Base-by-base conservation (phyloP, 2,797 vertebrate genomes). In the Zenarchopterus dispar region DNA sequence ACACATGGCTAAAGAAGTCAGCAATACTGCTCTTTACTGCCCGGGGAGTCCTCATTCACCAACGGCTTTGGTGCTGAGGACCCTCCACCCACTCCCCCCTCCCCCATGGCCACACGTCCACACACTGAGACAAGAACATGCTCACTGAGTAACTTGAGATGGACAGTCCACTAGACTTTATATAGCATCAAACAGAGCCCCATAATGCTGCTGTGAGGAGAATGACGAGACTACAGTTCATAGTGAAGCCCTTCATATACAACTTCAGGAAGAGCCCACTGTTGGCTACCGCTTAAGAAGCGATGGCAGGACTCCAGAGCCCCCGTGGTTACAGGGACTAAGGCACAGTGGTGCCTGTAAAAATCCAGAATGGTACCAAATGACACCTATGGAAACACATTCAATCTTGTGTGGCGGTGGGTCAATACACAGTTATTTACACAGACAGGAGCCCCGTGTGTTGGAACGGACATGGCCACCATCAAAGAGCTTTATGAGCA, bases 401-500 rank as follows among this genome's bases (percentile, higher is more conserved):
- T 89, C 77, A 89, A 87, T 90, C 88, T 82, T 79, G 63, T 85
- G 71, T 44, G 42, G 82, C 52, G 77, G 83, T 84, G 84, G 86
- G 84, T 85, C 81, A 89, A 87, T 84, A 86, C 67, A 66, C 65
- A 79, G 80, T 52, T 91, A 85, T 92, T 92, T 88, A 90, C 77
- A 80, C 80, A 90, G 91, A 90, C 84, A 81, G 78, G 74, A 68
- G 82, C 62, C 62, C 67, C 24, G 75, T 55, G 73, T 71, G 75
- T 59, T 78, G 75, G 67, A 83, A 81, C 45, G 11, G 88, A 91
- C 88, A 77, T 82, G 89, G 88, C 92, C 91, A 92, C 91, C 91
- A 78, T 92, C 88, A 91, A 88, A 88, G 88, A 75, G 73, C 79
- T 93, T 91, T 91, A 92, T 78, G 84, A 89, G 84, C 85, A 85